These are phyloP conservation scores for Planococcus citri DNA, from an alignment of 1,140 invertebrate species.

Conservation along the genomic window DNA sequence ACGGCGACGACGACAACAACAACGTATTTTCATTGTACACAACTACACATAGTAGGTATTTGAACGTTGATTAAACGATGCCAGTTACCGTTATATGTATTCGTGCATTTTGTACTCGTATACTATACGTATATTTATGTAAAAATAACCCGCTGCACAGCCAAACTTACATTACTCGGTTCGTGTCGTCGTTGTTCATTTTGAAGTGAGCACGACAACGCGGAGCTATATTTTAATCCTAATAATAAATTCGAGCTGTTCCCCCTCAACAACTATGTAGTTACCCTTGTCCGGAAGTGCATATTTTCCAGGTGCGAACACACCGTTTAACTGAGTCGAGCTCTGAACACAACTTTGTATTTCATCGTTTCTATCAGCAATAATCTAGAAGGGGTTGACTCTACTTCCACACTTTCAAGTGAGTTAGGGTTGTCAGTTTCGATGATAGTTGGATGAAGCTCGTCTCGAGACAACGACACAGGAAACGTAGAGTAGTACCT, in stretches of 20 bases:
- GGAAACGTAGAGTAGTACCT: no score
- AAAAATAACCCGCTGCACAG: neutral
- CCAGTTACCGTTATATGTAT: neutral
- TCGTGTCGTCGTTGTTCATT: neutral
- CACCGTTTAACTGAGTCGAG: neutral
- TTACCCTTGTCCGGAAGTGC: slow-evolving; percentile 1
- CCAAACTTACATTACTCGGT: neutral
- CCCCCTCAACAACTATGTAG: neutral
- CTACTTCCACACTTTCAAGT: no score
- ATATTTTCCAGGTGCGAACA: neutral
- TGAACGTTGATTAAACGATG: neutral
- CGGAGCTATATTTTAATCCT: neutral
- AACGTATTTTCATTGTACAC: no score
- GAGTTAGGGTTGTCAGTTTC: no score
- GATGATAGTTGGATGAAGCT: no score
- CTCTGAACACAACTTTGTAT: neutral
- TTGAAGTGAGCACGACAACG: neutral
- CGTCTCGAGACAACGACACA: no score
- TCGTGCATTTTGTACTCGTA: no score
- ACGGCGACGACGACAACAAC: no score
- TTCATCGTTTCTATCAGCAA: no score
- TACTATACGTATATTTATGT: neutral
- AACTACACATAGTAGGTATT: no score
- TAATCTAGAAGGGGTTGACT: neutral
- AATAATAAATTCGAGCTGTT: neutral